Evolutionary conservation across 2,888 invertebrate species (phyloP).

Genomic region (Uloborus plumipes): DNA sequence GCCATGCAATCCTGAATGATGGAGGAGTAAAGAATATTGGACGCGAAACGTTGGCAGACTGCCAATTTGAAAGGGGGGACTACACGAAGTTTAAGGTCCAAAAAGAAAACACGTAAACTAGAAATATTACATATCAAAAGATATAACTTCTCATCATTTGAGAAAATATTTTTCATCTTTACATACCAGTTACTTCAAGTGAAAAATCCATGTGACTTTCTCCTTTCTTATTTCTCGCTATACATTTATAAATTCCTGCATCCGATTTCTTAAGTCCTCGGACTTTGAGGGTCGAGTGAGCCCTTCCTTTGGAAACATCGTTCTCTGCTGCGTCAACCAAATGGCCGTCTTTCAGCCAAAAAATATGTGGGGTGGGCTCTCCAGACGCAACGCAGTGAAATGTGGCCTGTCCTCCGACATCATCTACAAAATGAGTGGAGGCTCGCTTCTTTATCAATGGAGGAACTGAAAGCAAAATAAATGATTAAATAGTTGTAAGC

Average conservation of each 20-base stretch:
- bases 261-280: constrained; percentile 7
- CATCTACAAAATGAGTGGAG: not conserved
- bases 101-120: too few species aligned
- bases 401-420: constrained; percentile 26
- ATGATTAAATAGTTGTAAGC: not conserved
- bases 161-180: too few species aligned
- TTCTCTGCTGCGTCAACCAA: constrained; percentile 4
- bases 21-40: too few species aligned
- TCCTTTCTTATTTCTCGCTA: constrained; percentile 34
- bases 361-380: constrained; percentile 30
- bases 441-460: constrained; percentile 40
- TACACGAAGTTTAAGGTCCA: too few species aligned
- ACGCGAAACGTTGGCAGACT: too few species aligned
- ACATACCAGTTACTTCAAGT: constrained; percentile 32
- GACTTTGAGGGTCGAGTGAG: constrained; percentile 36
- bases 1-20: too few species aligned
- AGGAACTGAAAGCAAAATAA: constrained; percentile 11
- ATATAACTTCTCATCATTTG: too few species aligned
- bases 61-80: too few species aligned
- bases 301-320: not conserved
- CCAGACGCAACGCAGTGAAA: constrained; percentile 39
- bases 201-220: constrained; percentile 37
- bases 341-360: constrained; percentile 42
- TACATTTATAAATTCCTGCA: constrained; percentile 41
- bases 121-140: too few species aligned